A percentile compares a stretch with the other conserved stretches of the same genome.
Conservation (phyloP, 2,888 invertebrate species). For the Tyria jacobaeae region DNA sequence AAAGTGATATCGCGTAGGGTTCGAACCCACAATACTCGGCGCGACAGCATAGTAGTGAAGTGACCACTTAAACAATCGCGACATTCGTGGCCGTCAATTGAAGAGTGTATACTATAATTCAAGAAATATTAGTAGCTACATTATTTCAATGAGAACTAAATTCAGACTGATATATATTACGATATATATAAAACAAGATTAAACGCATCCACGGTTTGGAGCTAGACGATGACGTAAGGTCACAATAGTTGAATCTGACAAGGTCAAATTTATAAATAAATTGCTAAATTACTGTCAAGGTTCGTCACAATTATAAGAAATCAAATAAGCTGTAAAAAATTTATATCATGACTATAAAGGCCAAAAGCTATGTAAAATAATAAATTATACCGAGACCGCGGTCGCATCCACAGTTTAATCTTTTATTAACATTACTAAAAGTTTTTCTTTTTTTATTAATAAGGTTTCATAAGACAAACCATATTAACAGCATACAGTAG, state of each 20-base stretch:
- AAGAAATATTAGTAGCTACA: not conserved
- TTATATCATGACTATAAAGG: not conserved
- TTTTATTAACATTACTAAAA: not conserved
- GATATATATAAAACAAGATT: not conserved
- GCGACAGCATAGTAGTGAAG: too few species aligned
- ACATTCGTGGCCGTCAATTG: too few species aligned
- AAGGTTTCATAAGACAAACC: not conserved
- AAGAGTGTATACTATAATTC: too few species aligned
- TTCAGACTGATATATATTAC: not conserved
- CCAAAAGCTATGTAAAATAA: not conserved
- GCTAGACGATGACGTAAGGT: slow-evolving; percentile 76
- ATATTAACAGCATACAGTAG: slow-evolving; percentile 18
- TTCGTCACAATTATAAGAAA: slow-evolving; percentile 9
- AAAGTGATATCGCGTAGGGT: too few species aligned
- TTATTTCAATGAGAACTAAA: not conserved
- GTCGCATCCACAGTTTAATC: not conserved
- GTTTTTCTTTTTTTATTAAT: not conserved
- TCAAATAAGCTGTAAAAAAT: not conserved
- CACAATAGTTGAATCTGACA: slow-evolving; percentile 71
- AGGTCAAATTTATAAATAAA: slow-evolving; percentile 82
- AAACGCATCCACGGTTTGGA: slow-evolving; percentile 5
- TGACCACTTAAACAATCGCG: too few species aligned
- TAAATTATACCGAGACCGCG: not conserved
- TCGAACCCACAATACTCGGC: too few species aligned
- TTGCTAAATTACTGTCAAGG: slow-evolving; percentile 46